Evolutionary conservation across 1,140 invertebrate species (phyloP), one percentile per base, ranked within the genome.

Genomic region (Drosophila hydei): DNA sequence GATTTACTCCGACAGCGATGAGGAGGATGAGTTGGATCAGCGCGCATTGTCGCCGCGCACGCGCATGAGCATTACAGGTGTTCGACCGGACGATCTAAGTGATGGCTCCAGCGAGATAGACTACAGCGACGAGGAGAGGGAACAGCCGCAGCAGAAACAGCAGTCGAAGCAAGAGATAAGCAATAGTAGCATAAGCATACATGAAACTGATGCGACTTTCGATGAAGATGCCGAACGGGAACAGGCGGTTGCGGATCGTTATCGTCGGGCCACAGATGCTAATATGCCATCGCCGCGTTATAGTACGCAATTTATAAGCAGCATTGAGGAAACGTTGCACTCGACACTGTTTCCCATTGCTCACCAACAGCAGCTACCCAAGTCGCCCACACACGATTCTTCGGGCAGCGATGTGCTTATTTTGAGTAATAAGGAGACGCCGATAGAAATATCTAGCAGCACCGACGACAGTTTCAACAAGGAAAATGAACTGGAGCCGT

Each of bases 61-160:
- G 5, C 80, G 90, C 0, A 91, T 90, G 88, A 91, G 90, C 36
- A 91, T 91, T 5, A 91, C 90, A 0, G 90, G 90, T 5, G 59
- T 91, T 6, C 71, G 90, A 5, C 90, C 88, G 0, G 55, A 63
- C 14, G 90, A 91, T 56, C 50, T 91, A 0, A 61, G 52, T 9
- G 76, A 84, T 38, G 81, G 74, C 14, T 80, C 78, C 14, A 91
- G 90, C 48, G 90, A 90, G 54, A 88, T 91, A 6, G 90, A 90
- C 0, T 89, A 83, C 55, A 79, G 72, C 11, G 71, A 89, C 27
- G 71, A 69, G 7, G 72, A 40, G 2, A 14, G 25, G n/a, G 11
- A 43, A 18, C 12, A 38, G 7, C 25, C 1, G 11, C 38, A 70
- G 9, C 11, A 5, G 18, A 18, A 43, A 3, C 8, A 43, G 7